phyloP scores from a whole-genome alignment of 2,113 vertebrate species.

The Phaethon lepturus region DNA sequence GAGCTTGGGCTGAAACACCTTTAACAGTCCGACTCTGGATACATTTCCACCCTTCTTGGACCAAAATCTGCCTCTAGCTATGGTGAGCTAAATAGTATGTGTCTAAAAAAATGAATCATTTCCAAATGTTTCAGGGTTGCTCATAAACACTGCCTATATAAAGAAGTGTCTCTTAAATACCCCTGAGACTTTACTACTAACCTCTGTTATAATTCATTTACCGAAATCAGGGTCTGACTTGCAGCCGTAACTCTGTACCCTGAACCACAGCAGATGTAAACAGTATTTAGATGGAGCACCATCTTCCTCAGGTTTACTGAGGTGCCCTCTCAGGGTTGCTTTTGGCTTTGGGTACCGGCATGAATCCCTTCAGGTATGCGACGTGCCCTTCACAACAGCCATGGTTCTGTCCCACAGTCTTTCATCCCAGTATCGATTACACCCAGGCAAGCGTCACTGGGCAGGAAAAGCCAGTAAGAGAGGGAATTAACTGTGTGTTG shows the following conservation, averaged over 20 bases:
- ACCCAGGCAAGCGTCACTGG: not conserved
- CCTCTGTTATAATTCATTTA: not conserved
- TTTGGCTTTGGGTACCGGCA: rapidly evolving
- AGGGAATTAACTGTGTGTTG: not conserved
- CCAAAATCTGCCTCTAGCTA: not conserved
- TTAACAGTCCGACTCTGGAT: not conserved
- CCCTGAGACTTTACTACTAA: not conserved
- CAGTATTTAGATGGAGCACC: not conserved
- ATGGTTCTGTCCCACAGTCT: not conserved
- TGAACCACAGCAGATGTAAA: not conserved
- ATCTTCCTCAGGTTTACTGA: not conserved
- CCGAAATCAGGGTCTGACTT: not conserved
- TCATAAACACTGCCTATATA: not conserved
- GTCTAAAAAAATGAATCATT: constrained; percentile 1
- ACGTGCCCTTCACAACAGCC: not conserved
- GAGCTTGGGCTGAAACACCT: not conserved
- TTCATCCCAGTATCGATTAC: not conserved
- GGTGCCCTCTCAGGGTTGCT: not conserved
- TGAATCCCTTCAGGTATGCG: not conserved
- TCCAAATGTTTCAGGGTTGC: constrained; percentile 2
- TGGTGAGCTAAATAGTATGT: not conserved
- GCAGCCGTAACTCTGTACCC: not conserved
- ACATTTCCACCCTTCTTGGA: not conserved
- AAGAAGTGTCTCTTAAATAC: not conserved
- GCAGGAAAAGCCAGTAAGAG: not conserved